Evolutionary conservation across 2,113 vertebrate genomes (phyloP), one percentile per base, ranked within the genome.

Genomic region (Pycnonotus jocosus): DNA sequence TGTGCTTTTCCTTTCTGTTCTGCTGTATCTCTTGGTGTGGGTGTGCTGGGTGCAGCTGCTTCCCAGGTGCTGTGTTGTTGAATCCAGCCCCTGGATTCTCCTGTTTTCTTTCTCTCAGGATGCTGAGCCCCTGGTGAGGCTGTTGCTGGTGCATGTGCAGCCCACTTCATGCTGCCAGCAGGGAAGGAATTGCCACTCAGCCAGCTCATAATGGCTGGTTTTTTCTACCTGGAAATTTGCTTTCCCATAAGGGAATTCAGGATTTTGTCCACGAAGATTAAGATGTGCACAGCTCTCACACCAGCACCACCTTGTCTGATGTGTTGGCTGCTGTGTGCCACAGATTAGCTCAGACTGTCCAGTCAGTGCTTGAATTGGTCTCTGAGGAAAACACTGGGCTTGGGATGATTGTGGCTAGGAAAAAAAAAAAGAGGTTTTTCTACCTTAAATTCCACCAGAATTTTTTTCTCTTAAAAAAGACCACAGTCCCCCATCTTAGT

Each of bases 101-200:
- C 30, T 0, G 0, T 57, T 48, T 56, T 13, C 16, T 33, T 28
- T 57, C 71, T 56, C 50, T 44, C 0, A 0, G 81, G 47, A 23
- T 45, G 37, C 8, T 35, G 54, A 81, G 35, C 33, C 72, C 58
- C 53, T 73, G 50, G 24, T 53, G 45, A 56, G 35, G 33, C 47
- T 5, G 2, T 7, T 6, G 16, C 44, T 86, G 83, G 11, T 68
- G 54, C 9, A n/a, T 1, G 1, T 60, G 30, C 48, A 69, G 37
- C 35, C 14, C 5, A 2, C 22, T n/a, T 80, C 8, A 4, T 33
- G 35, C 28, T 69, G 48, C 81, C 66, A 51, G 21, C 17, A 44
- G 61, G 17, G 10, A 86, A n/a, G 45, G 7, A 44, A 22, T 42
- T 83, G 40, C 14, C 56, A 51, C 45, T 83, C 40, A n/a, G 40